Percentiles rank a stretch among this genome's conserved stretches.
Evolutionary conservation across 2,797 vertebrate species (phyloP).

Genomic region (Crenichthys baileyi): DNA sequence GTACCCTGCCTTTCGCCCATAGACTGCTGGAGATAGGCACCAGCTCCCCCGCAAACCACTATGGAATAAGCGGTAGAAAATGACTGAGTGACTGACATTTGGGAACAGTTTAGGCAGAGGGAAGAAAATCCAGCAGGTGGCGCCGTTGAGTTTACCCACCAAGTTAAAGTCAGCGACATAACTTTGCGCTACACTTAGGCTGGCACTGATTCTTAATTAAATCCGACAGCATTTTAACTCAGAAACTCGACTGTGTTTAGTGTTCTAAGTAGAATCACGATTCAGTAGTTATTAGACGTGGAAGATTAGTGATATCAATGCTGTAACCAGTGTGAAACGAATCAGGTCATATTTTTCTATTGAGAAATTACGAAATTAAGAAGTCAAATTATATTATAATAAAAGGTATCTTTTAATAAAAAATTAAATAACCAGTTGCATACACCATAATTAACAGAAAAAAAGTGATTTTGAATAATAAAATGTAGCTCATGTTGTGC

Average conservation of each 20-base stretch:
- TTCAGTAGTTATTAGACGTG: neutral
- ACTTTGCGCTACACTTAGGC: neutral
- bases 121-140: slow-evolving; percentile 60
- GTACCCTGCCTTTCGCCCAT: too few relatives aligned
- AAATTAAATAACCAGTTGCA: neutral
- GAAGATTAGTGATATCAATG: neutral
- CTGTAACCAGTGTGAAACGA: neutral
- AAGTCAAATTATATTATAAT: neutral
- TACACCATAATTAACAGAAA: neutral
- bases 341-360: neutral
- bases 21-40: too few relatives aligned
- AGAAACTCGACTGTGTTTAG: neutral
- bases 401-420: neutral
- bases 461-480: neutral
- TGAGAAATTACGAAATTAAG: neutral
- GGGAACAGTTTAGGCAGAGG: neutral
- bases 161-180: neutral
- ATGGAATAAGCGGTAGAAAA: too few relatives aligned
- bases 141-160: slow-evolving; percentile 20
- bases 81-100: too few relatives aligned
- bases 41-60: too few relatives aligned
- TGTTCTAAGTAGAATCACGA: neutral
- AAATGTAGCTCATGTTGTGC: neutral
- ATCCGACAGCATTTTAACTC: neutral
- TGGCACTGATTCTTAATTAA: neutral